Evolutionary conservation across 2,113 vertebrate species (phyloP).

Genomic region (Apteryx mantelli): DNA sequence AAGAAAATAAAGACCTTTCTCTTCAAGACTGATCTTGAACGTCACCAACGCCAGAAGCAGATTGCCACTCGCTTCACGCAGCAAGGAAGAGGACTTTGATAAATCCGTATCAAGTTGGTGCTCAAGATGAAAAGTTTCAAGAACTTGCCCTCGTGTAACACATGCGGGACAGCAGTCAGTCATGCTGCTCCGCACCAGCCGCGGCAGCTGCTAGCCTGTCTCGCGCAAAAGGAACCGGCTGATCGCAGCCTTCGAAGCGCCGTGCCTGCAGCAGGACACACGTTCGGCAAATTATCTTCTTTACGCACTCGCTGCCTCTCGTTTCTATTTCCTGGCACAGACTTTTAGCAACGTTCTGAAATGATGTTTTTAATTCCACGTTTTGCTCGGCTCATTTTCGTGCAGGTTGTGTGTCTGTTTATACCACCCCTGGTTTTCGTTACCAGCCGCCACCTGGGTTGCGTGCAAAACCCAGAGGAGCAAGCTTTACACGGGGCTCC

Average conservation of each 20-base stretch:
- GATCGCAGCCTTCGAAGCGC: background rate
- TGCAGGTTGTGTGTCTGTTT: background rate
- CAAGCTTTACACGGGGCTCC: background rate
- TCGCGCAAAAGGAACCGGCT: background rate
- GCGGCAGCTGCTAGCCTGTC: background rate
- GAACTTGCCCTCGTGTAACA: too few relatives aligned
- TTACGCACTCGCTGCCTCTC: background rate
- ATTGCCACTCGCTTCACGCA: background rate
- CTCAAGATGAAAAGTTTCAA: too few relatives aligned
- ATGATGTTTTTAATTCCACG: background rate
- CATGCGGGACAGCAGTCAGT: background rate
- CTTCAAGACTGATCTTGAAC: background rate
- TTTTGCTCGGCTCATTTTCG: background rate
- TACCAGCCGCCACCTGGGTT: accelerated
- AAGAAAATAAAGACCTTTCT: background rate
- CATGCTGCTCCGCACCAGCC: accelerated
- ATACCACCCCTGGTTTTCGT: too few relatives aligned
- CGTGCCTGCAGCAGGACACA: background rate
- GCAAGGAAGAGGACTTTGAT: background rate
- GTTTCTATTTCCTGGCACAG: background rate
- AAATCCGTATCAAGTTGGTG: background rate
- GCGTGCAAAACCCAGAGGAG: background rate
- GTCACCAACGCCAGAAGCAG: background rate
- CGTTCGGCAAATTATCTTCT: background rate
- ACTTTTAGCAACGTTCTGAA: background rate